Base-by-base conservation (phyloP, 2,113 vertebrate genomes). In the Indri indri region DNA sequence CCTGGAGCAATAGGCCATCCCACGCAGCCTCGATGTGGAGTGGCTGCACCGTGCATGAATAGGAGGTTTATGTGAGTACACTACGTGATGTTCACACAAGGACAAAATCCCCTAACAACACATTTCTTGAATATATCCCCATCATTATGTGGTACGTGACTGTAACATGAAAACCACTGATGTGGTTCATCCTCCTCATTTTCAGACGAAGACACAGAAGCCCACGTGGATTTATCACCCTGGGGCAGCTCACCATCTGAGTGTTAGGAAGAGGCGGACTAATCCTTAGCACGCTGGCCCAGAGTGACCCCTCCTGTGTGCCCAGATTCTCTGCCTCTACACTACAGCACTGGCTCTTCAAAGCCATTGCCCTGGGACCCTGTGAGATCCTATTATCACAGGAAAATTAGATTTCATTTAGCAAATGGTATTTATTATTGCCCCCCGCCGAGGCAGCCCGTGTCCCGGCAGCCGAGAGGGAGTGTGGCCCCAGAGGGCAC, bases 181-280 rank as follows among this genome's bases (percentile, higher is more conserved):
- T 0, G 2, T 16, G 23, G 71, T 13, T 50, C 17, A 0, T 42
- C 32, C 2, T 1, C 59, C 13, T 14, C 45, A 3, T 9, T 76
- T 42, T 25, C 50, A 34, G 73, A 63, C 1, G 14, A 37, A 54
- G 22, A 40, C 6, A 30, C 50, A 3, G 17, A 66, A 66, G 63
- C 34, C 40, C 18, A 1, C 1, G 0, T 5, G 76, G 34, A 40
- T 18, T 27, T 6, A 25, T 12, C 0, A 0, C 34, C 10, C 63
- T n/a, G 42, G 6, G 61, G 25, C 11, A 0, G 5, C 34, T 76
- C 50, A 20, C 22, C n/a, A 20, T 47, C 85, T 52, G 27, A 79
- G 65, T 0, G 7, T 25, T 14, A 32, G 81, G 30, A 37, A 13
- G 25, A 76, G 30, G 40, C 76, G 61, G 32, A 10, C 32, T 37